Conservation (phyloP, 2,113 vertebrate genomes). For the Tetrao urogallus region DNA sequence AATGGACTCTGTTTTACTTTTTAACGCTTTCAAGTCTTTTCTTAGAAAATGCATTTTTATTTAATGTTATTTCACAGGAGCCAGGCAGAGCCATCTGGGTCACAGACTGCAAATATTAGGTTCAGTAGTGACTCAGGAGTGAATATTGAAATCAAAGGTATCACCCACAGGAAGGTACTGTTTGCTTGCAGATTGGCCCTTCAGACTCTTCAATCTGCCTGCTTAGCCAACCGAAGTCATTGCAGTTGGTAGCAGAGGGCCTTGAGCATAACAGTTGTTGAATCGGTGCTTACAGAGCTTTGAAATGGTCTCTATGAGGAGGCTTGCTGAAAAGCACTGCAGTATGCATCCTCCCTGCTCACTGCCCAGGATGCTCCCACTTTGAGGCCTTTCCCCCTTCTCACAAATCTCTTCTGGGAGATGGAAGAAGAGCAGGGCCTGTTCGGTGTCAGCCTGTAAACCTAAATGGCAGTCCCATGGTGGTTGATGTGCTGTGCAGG, state of each 20-base stretch:
- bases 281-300: background rate
- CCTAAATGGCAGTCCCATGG: background rate
- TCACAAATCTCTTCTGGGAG: background rate
- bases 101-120: background rate
- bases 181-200: background rate
- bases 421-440: background rate
- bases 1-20: background rate
- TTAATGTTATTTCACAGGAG: background rate
- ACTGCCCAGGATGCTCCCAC: background rate
- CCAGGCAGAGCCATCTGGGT: background rate
- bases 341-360: background rate
- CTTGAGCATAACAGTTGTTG: background rate
- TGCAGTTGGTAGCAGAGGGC: background rate
- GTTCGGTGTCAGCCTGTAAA: background rate
- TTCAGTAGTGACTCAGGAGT: background rate
- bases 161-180: background rate
- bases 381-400: background rate
- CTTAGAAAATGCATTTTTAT: background rate
- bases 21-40: background rate
- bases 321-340: background rate
- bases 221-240: background rate
- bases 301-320: accelerated
- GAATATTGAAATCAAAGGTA: background rate
- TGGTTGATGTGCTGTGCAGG: background rate
- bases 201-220: background rate